These are phyloP conservation scores for Bugula neritina DNA, from an alignment of 2,888 invertebrate species.

Conservation along the genomic window DNA sequence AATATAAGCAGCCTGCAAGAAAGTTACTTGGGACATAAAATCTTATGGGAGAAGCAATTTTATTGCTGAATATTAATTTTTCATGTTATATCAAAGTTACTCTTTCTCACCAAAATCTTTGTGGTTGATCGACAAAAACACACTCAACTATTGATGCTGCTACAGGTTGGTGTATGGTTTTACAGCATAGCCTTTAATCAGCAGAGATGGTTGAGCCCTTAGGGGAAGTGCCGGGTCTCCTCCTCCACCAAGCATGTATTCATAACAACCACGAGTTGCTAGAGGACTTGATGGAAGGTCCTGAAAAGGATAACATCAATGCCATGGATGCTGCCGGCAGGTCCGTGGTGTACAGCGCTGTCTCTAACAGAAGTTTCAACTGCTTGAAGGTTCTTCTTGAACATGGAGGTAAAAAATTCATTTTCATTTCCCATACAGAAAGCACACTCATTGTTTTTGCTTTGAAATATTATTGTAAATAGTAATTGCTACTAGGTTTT, in stretches of 20 bases:
- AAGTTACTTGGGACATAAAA: too few species aligned
- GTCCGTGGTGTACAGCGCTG: constrained; percentile 13
- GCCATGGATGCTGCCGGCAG: constrained; percentile 21
- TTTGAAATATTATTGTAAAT: too few species aligned
- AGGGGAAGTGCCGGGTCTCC: neutral
- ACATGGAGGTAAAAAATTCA: neutral
- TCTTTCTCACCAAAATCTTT: too few species aligned
- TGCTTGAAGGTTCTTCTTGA: neutral
- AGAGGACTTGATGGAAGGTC: neutral
- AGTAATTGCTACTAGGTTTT: neutral
- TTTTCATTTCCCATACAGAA: neutral
- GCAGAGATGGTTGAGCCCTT: neutral
- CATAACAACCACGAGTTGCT: constrained; percentile 1
- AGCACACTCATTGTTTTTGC: too few species aligned
- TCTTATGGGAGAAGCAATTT: too few species aligned
- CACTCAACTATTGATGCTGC: too few species aligned
- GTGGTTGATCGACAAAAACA: too few species aligned
- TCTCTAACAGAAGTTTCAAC: constrained; percentile 1
- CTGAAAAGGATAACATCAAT: constrained; percentile 2
- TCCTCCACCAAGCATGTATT: constrained; percentile 20
- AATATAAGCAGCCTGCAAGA: too few species aligned
- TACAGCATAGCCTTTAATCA: too few species aligned
- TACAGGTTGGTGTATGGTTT: too few species aligned
- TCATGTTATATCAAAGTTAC: too few species aligned
- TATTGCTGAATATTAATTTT: too few species aligned